phyloP scores from a whole-genome alignment of 2,888 invertebrate genomes.

The Parascotia fuliginaria region DNA sequence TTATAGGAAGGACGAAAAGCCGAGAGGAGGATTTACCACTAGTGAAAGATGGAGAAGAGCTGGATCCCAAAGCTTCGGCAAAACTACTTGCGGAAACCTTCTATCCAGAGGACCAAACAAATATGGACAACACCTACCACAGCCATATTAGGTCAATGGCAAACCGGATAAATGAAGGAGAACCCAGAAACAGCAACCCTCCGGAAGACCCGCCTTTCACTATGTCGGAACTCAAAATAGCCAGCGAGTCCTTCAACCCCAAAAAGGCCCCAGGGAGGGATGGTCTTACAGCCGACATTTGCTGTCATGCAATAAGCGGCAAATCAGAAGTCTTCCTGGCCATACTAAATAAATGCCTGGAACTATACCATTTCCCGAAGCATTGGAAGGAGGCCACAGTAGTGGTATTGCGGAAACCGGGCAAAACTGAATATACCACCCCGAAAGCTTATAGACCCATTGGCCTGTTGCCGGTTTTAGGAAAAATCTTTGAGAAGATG shows the following conservation, averaged over 20 bases:
- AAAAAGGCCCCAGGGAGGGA: not conserved
- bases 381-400: not conserved
- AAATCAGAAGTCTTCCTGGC: not conserved
- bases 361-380: not conserved
- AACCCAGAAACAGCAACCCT: too few species aligned
- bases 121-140: too few species aligned
- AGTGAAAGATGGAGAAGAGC: not conserved
- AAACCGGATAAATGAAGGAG: too few species aligned
- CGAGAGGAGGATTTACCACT: not conserved
- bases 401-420: not conserved
- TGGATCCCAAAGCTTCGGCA: constrained; percentile 14
- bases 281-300: not conserved
- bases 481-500: not conserved
- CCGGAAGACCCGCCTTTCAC: not conserved
- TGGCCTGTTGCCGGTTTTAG: not conserved
- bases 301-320: not conserved
- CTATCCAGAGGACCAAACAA: too few species aligned
- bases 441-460: not conserved
- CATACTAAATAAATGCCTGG: not conserved
- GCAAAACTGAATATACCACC: not conserved
- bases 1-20: not conserved
- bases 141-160: too few species aligned
- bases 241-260: not conserved
- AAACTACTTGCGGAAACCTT: constrained; percentile 4
- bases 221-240: not conserved